A percentile compares a stretch with the other conserved stretches of the same genome.
phyloP scores from a whole-genome alignment of 2,113 vertebrate species.

The Sclerurus mexicanus region DNA sequence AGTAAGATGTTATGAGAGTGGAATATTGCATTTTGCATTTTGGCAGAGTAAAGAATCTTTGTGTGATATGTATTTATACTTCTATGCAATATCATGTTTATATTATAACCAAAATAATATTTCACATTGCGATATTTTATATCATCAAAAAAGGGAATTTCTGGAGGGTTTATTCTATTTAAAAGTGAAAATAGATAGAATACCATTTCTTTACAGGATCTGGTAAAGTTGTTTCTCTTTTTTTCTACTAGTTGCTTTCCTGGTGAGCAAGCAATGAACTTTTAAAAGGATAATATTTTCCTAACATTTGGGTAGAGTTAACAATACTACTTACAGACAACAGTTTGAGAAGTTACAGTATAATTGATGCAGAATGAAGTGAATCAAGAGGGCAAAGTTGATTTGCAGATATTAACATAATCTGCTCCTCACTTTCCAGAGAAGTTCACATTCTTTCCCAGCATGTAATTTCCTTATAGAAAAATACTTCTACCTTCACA shows the following conservation, averaged over 20 bases:
- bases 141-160: neutral
- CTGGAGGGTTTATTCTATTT: neutral
- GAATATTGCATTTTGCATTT: neutral
- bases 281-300: neutral
- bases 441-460: neutral
- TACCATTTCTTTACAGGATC: neutral
- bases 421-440: neutral
- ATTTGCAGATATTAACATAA: neutral
- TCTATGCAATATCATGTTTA: neutral
- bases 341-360: neutral
- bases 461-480: neutral
- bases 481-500: neutral
- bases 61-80: neutral
- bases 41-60: neutral
- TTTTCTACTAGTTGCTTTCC: neutral
- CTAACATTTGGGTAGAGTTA: neutral
- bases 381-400: neutral
- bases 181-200: neutral
- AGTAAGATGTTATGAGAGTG: neutral
- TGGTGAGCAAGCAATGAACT: neutral
- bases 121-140: neutral
- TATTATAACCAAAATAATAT: neutral
- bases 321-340: neutral
- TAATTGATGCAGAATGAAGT: neutral
- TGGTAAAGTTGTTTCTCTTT: neutral